Base-by-base conservation (phyloP, 1,140 invertebrate species). In the Drosophila lacteicornis region DNA sequence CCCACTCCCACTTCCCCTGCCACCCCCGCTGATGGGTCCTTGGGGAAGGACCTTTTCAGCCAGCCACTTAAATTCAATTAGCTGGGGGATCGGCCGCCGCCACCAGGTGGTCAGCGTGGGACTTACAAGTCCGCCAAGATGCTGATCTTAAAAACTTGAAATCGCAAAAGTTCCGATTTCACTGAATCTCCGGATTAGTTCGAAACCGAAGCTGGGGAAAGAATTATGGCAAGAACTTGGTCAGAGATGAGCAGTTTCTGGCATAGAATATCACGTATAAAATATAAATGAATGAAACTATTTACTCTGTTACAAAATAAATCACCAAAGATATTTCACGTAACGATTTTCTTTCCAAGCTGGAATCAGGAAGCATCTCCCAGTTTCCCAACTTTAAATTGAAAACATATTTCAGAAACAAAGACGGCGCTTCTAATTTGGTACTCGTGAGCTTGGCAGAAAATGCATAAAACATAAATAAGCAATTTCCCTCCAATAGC, bases 331-430 rank as follows among this genome's bases (percentile, higher is more conserved):
- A 19, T 19, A 53, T 19, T 53, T 19, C 4, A n/a, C n/a, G 8
- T n/a, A n/a, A 6, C n/a, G 4, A 17, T 12, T 4, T 6, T 30
- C 4, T 5, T 50, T 27, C 25, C 49, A 4, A 12, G 49, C 1
- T 15, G 5, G 5, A 40, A 40, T 6, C 38, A 40, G 38, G 4
- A 1, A 50, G 19, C 19, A 22, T 22, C 19, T 33, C 27, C 5
- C 9, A 5, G 2, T 17, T 38, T 15, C 50, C 11, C 63, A 88
- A 87, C 65, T 88, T 87, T 88, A 88, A 87, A 84, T 84, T 87
- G 73, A 84, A 88, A 84, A 79, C 85, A 88, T 88, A 88, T 87
- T 88, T 88, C 59, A 56, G 65, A 78, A 79, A 74, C 78, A 74
- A 53, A 62, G 68, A 63, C 61, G 70, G 73, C 69, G 62, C 76